Evolutionary conservation across 2,113 vertebrate genomes (phyloP).

Genomic region (Sturnus vulgaris): DNA sequence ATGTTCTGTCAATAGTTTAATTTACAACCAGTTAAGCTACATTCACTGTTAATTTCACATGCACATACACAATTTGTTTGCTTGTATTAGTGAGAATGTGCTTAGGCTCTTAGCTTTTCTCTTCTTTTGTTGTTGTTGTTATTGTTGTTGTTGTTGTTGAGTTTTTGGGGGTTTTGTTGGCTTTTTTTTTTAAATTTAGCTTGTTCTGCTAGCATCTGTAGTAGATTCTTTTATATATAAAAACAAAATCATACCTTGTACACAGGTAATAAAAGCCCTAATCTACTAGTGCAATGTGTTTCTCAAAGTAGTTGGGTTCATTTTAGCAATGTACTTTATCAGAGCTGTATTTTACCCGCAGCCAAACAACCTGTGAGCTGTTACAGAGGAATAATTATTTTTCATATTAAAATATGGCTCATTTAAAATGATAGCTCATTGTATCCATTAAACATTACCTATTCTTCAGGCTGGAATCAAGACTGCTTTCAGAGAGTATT

Average conservation of each 20-base stretch:
- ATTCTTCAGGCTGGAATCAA: neutral
- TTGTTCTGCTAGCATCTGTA: neutral
- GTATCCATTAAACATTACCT: neutral
- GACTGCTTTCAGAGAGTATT: neutral
- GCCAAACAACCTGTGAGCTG: neutral
- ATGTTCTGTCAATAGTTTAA: neutral
- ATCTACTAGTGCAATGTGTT: neutral
- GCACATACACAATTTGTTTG: neutral
- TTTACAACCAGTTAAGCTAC: neutral
- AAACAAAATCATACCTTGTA: neutral
- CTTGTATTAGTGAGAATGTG: neutral
- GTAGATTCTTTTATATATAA: neutral
- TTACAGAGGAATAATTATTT: conserved; percentile 18
- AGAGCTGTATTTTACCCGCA: neutral
- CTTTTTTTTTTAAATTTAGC: neutral
- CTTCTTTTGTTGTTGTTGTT: neutral
- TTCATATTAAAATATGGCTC: neutral
- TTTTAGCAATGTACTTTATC: neutral
- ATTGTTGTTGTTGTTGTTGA: neutral
- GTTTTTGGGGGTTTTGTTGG: neutral
- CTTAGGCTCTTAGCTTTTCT: neutral
- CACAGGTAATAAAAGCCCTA: neutral
- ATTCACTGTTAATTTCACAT: neutral
- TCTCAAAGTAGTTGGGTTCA: neutral
- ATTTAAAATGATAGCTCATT: neutral